Base-by-base conservation (phyloP, 2,888 invertebrate genomes). In the Rhamnusium bicolor region DNA sequence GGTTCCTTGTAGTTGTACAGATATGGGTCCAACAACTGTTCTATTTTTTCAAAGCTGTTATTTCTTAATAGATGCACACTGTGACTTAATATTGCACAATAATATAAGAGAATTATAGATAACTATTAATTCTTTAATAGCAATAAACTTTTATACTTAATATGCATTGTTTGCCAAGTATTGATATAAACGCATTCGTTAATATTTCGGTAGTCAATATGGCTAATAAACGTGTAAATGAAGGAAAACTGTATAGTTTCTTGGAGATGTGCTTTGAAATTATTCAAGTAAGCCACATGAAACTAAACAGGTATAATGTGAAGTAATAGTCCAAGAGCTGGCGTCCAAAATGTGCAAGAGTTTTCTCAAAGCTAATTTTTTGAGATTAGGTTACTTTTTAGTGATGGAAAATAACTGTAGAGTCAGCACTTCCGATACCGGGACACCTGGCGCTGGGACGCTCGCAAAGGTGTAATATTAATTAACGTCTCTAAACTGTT, bases 21-120 rank as follows among this genome's bases (percentile, higher is more conserved):
- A 79, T 75, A 79, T 76, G 82, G 82, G 82, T 82, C 82, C 82
- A 82, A 82, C 77, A 74, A 79, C 79, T 81, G 76, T 81, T 81
- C 81, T 82, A 81, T 82, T 80, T 81, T 82, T 82, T 74, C 75
- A 74, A 76, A 68, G 66, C 58, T 60, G 58, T 68, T 62, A 47
- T 58, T 72, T 73, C 56, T 46, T 73, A 58, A 58, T 62, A 74
- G 70, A 68, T 66, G 77, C 77, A 77, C 76, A 68, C 71, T 76
- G 74, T 75, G 73, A 76, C 75, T 75, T 74, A 73, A 69, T 24
- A 54, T 47, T 73, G 69, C 73, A 73, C 73, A 73, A 73, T 73
- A 65, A 65, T 19, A 12, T 65, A 65, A 54, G 63, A 49, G 18
- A 63, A 51, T 62, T 68, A 60, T 75, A 75, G 70, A 72, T 70